Percentiles rank a stretch among this genome's conserved stretches.
These are phyloP conservation scores for Apaloderma vittatum DNA, from an alignment of 2,113 vertebrate genomes.

Conservation along the genomic window DNA sequence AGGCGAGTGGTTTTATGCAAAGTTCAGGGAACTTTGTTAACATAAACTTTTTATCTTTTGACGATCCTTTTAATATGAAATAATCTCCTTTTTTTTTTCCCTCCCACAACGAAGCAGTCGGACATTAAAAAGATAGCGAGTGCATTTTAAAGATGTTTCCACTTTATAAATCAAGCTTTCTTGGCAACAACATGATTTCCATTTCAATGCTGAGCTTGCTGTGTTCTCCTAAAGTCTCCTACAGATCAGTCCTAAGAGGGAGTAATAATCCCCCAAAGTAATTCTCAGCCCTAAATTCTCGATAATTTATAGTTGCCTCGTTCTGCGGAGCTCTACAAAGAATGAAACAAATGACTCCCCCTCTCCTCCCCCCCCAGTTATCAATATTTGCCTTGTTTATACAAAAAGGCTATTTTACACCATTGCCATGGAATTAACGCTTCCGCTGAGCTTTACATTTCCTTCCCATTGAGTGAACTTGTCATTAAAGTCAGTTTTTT, in stretches of 20 bases:
- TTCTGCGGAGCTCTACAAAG: slow-evolving; percentile 46
- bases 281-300: slow-evolving; percentile 69
- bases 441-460: slow-evolving; percentile 60
- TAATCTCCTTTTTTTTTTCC: slow-evolving; percentile 7
- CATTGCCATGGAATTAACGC: slow-evolving; percentile 47
- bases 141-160: slow-evolving; percentile 87
- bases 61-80: slow-evolving; percentile 76
- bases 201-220: slow-evolving; percentile 53
- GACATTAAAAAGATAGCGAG: slow-evolving; percentile 74
- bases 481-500: slow-evolving; percentile 47
- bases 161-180: slow-evolving; percentile 85
- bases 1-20: slow-evolving; percentile 10
- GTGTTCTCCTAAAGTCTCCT: slow-evolving; percentile 66
- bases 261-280: slow-evolving; percentile 70
- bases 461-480: slow-evolving; percentile 51
- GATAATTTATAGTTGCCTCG: slow-evolving; percentile 70
- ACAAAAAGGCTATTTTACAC: slow-evolving; percentile 60
- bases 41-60: slow-evolving; percentile 72
- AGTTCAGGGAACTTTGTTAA: slow-evolving; percentile 67
- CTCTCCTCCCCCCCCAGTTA: background rate
- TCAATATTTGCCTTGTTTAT: slow-evolving; percentile 57
- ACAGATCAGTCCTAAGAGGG: slow-evolving; percentile 68
- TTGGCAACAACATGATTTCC: slow-evolving; percentile 76
- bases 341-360: slow-evolving; percentile 28
- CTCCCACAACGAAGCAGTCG: slow-evolving; percentile 74